These are phyloP conservation scores for Drosophila algonquin DNA, from an alignment of 2,888 invertebrate genomes.

Conservation along the genomic window DNA sequence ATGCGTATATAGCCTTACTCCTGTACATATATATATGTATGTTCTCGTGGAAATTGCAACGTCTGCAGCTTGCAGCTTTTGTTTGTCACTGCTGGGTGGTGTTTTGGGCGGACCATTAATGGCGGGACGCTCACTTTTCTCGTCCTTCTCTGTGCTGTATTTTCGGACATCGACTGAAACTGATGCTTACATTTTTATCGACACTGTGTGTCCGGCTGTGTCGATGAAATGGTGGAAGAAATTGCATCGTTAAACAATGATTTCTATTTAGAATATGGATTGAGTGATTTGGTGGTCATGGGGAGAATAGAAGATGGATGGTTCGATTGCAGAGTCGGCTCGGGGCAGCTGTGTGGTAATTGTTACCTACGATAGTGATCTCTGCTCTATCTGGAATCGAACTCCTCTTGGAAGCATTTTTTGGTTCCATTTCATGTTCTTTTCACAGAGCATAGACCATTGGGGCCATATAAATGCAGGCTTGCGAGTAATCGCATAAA, in stretches of 20 bases:
- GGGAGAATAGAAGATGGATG: too few species aligned
- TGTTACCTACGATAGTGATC: background rate
- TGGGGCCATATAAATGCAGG: constrained; percentile 68
- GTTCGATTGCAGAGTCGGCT: too few species aligned
- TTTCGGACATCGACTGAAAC: constrained; percentile 54
- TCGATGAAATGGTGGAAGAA: constrained; percentile 72
- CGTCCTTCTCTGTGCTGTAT: background rate
- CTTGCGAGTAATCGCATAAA: constrained; percentile 51
- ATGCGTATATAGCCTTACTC: constrained; percentile 10
- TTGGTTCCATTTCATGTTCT: constrained; percentile 1
- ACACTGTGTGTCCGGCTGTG: constrained; percentile 49
- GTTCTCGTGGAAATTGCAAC: constrained; percentile 71
- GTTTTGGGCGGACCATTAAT: constrained; percentile 8
- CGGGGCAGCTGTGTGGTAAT: too few species aligned
- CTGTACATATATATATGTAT: constrained; percentile 29
- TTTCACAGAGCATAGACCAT: background rate
- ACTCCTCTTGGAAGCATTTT: background rate
- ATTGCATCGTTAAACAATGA: constrained; percentile 52
- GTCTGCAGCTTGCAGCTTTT: constrained; percentile 76
- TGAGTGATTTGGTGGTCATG: background rate
- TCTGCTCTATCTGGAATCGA: background rate
- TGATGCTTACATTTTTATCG: constrained; percentile 69
- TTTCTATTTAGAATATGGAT: constrained; percentile 23
- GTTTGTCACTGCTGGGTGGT: constrained; percentile 51
- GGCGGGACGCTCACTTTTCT: background rate